Base-by-base conservation (phyloP, 2,888 invertebrate species). In the Bibio marci region DNA sequence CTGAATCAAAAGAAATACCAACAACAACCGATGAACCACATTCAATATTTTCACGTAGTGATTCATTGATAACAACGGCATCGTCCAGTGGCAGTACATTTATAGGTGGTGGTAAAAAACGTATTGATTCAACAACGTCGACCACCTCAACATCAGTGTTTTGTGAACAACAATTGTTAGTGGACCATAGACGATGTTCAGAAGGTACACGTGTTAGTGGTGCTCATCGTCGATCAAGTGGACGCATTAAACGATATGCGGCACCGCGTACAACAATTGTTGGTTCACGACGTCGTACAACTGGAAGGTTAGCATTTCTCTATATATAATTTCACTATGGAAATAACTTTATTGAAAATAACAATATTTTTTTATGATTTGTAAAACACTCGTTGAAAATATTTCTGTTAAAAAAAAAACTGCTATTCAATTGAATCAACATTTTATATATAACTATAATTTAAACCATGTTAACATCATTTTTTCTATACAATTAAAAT, bases 251-350 rank as follows among this genome's bases (percentile, higher is more conserved):
- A 12, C 53, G 61, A 41, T 52, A 59, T 45, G 54, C 59, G 33
- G 53, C 59, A 32, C 50, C 57, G 30, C 53, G 62, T 35, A 58
- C 61, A 57, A 58, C 59, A 27, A 61, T 59, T 40, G 58, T 54
- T 26, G 59, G 61, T 43, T 57, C 59, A 30, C 51, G 61, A 43
- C 52, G 61, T 39, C 56, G 61, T 46, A 62, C 61, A 42, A 62
- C 61, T 48, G 61, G 62, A 55, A 62, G 61, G 61, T 62, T 40
- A 30, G 40, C 26, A n/a, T n/a, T n/a, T n/a, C n/a, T n/a, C n/a
- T n/a, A n/a, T n/a, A n/a, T n/a, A n/a, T n/a, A n/a, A n/a, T n/a
- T n/a, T n/a, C n/a, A n/a, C n/a, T n/a, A n/a, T n/a, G n/a, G n/a
- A n/a, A n/a, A n/a, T n/a, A n/a, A n/a, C n/a, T n/a, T n/a, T n/a